These are phyloP conservation scores for Serinus canaria DNA, from an alignment of 2,113 vertebrate species.

Conservation along the genomic window DNA sequence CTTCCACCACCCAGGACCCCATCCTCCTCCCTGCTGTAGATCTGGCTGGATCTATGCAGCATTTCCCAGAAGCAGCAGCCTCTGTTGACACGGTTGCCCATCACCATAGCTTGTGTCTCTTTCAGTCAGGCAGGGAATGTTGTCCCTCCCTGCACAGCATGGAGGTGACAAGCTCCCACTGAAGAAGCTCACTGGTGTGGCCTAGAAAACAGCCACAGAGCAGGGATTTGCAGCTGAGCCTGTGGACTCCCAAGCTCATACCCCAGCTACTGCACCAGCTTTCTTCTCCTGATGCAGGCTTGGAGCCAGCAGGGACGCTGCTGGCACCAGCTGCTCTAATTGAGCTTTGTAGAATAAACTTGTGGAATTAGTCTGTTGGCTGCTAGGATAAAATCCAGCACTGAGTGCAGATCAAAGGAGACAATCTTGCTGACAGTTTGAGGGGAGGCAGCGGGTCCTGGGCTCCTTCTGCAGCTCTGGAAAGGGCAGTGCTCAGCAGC, in stretches of 20 bases:
- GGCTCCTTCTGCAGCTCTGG: background rate
- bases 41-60: background rate
- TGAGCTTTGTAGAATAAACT: slow-evolving; percentile 58
- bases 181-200: background rate
- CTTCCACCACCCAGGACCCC: background rate
- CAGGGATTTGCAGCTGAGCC: background rate
- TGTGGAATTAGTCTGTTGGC: slow-evolving; percentile 57
- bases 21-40: background rate
- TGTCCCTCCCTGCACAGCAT: background rate
- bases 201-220: background rate
- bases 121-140: background rate
- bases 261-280: slow-evolving; percentile 14
- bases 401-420: slow-evolving; percentile 38
- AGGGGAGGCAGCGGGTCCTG: background rate
- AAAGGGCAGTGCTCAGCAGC: background rate
- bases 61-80: background rate
- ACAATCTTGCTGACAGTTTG: background rate
- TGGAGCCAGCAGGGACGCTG: background rate
- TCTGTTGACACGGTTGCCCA: background rate
- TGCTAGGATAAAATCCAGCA: slow-evolving; percentile 49
- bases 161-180: background rate
- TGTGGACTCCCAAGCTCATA: background rate
- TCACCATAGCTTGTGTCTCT: background rate
- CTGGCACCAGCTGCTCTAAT: slow-evolving; percentile 47
- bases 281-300: background rate